Evolutionary conservation across 2,888 invertebrate species (phyloP).

Genomic region (Phragmatobia fuliginosa): DNA sequence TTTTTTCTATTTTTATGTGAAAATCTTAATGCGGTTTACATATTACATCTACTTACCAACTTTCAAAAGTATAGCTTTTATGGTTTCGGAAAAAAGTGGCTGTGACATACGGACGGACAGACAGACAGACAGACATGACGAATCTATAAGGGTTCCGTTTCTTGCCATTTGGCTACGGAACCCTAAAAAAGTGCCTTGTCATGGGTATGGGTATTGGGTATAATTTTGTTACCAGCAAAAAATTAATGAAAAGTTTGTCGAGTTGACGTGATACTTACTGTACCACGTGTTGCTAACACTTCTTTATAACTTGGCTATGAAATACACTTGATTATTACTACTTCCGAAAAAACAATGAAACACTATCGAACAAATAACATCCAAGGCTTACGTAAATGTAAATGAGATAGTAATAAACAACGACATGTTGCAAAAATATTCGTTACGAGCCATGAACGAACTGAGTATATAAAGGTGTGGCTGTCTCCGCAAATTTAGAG

Average conservation of each 20-base stretch:
- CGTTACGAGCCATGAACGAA: slow-evolving; percentile 33
- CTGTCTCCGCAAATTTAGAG: slow-evolving; percentile 41
- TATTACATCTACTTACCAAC: too few relatives aligned
- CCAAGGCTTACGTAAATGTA: slow-evolving; percentile 39
- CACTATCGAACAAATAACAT: slow-evolving; percentile 20
- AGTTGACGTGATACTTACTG: neutral
- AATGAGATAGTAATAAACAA: slow-evolving; percentile 38
- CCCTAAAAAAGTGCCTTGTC: neutral
- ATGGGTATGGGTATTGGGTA: too few relatives aligned
- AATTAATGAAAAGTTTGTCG: neutral
- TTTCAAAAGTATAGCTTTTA: too few relatives aligned
- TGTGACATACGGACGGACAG: too few relatives aligned
- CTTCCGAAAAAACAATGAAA: slow-evolving; percentile 3
- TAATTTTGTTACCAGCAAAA: neutral
- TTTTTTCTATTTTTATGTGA: too few relatives aligned
- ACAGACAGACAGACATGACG: too few relatives aligned
- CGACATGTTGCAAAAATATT: slow-evolving; percentile 38
- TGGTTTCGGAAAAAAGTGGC: too few relatives aligned
- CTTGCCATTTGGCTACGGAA: too few relatives aligned
- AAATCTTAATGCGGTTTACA: too few relatives aligned
- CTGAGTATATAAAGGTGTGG: slow-evolving; percentile 44
- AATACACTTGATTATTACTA: neutral
- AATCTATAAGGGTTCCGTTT: too few relatives aligned
- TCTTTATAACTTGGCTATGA: neutral
- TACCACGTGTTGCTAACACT: neutral